These are phyloP conservation scores for Melinaea menophilus DNA, from an alignment of 2,888 invertebrate genomes.

Conservation along the genomic window DNA sequence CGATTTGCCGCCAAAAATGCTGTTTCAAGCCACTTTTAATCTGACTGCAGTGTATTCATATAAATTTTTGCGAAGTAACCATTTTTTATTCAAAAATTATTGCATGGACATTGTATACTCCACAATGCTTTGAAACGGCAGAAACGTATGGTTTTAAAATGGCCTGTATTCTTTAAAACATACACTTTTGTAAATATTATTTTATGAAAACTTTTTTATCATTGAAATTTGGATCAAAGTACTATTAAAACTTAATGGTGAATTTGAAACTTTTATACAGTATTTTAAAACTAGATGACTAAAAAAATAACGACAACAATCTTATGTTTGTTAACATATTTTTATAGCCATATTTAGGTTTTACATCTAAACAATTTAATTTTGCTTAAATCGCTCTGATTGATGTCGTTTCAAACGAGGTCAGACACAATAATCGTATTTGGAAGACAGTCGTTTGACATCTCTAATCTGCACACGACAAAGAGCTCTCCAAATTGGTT, in stretches of 20 bases:
- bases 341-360: no score
- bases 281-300: neutral
- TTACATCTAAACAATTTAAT: neutral
- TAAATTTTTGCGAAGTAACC: neutral
- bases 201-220: neutral
- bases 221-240: conserved; percentile 1
- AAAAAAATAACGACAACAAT: no score
- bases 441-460: conserved; percentile 27
- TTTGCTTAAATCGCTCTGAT: conserved; percentile 9
- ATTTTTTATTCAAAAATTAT: conserved; percentile 2
- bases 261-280: neutral
- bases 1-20: neutral
- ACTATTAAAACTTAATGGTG: neutral
- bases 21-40: neutral
- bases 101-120: conserved; percentile 1
- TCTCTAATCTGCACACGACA: conserved; percentile 24
- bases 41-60: conserved; percentile 4
- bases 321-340: no score
- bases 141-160: neutral
- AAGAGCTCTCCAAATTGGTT: conserved; percentile 23
- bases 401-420: conserved; percentile 13
- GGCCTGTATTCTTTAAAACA: neutral
- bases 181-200: neutral
- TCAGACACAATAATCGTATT: conserved; percentile 20
- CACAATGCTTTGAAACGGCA: neutral